phyloP scores from a whole-genome alignment of 53 echinoderm and acorn worm genomes.

The Antedon mediterranea region DNA sequence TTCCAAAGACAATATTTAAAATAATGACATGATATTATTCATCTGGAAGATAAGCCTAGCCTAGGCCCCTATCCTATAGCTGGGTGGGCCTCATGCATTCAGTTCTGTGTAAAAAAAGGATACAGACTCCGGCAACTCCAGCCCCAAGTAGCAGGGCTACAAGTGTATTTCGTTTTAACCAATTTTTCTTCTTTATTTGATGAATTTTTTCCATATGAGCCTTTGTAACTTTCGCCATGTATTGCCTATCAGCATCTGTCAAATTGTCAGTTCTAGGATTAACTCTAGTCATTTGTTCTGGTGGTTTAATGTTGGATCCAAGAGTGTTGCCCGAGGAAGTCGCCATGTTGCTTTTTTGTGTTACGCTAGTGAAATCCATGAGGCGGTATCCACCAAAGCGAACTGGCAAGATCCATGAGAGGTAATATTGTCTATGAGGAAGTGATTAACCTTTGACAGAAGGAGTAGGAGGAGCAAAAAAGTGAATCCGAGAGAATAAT shows the following conservation, averaged over 20 bases:
- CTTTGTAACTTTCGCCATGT: constrained; percentile 55
- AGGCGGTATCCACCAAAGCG: too few species aligned
- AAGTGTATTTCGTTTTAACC: constrained; percentile 40
- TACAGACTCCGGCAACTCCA: constrained; percentile 78
- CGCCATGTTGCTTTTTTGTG: constrained; percentile 12
- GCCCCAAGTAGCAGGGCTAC: constrained; percentile 50
- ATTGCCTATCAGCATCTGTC: constrained; percentile 29
- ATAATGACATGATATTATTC: too few species aligned
- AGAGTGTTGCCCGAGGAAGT: background rate
- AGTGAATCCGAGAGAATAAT: too few species aligned
- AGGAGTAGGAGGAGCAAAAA: too few species aligned
- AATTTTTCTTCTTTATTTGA: constrained; percentile 17
- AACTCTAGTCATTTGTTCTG: constrained; percentile 62
- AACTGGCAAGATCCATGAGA: too few species aligned
- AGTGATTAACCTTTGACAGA: too few species aligned
- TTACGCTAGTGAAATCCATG: too few species aligned
- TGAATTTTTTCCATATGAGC: constrained; percentile 44
- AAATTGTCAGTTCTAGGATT: constrained; percentile 54
- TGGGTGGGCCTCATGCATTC: too few species aligned
- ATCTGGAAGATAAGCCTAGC: background rate
- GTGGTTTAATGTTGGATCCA: constrained; percentile 23
- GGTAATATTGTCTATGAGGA: too few species aligned
- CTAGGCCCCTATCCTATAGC: background rate
- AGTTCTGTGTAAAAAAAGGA: too few species aligned
- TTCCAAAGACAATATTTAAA: too few species aligned